Percentiles rank a stretch among this genome's conserved stretches.
These are phyloP conservation scores for Alauda arvensis DNA, from an alignment of 2,797 vertebrate species.

Conservation along the genomic window DNA sequence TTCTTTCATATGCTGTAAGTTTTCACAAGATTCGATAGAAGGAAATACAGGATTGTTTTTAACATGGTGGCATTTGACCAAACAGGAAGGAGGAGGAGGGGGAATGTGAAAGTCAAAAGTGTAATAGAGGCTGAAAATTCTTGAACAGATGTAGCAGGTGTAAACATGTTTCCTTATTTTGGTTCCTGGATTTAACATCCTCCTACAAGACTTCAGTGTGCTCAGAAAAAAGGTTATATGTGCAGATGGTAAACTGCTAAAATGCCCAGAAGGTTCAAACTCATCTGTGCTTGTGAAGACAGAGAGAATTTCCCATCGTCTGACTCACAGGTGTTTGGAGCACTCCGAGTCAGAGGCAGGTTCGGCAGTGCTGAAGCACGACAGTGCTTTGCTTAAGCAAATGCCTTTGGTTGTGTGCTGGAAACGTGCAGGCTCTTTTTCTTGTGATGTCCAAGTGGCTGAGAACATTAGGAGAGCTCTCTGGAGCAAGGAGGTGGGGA, in stretches of 20 bases:
- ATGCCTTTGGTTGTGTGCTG: conserved; percentile 60
- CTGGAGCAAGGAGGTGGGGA: conserved; percentile 53
- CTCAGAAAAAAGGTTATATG: conserved; percentile 64
- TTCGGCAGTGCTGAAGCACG: conserved; percentile 14
- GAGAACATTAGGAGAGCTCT: conserved; percentile 58
- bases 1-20: conserved; percentile 29
- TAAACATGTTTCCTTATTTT: conserved; percentile 72
- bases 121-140: conserved; percentile 50
- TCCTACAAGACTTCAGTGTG: conserved; percentile 68
- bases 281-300: conserved; percentile 70
- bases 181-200: conserved; percentile 69
- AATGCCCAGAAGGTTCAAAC: conserved; percentile 78
- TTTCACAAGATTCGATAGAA: conserved; percentile 27
- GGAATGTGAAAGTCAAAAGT: conserved; percentile 36
- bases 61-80: conserved; percentile 39
- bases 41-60: conserved; percentile 43
- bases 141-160: conserved; percentile 70
- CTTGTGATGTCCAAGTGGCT: conserved; percentile 63
- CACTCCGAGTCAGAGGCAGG: conserved; percentile 59
- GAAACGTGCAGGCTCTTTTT: conserved; percentile 23
- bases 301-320: conserved; percentile 57
- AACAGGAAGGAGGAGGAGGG: background rate
- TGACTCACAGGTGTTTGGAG: conserved; percentile 77
- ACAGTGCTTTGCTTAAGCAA: conserved; percentile 52
- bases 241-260: conserved; percentile 77